Conservation (phyloP, 2,888 invertebrate genomes). For the Polyommatus iphigenia region DNA sequence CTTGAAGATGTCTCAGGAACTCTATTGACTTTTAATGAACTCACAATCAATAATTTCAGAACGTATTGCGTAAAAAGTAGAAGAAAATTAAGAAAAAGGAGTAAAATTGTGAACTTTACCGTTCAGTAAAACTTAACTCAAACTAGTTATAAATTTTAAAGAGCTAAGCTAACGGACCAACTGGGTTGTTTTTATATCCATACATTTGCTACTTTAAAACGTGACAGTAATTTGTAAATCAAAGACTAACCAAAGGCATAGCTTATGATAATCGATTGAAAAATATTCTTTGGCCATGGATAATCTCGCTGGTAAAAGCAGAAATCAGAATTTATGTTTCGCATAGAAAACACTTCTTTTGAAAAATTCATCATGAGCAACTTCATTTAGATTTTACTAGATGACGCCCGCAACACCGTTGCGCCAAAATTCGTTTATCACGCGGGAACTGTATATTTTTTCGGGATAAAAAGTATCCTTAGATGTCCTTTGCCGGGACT, state of each 20-base stretch:
- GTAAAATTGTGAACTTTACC: not conserved
- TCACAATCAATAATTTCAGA: not conserved
- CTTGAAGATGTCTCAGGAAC: slow-evolving; percentile 1
- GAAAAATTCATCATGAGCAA: not conserved
- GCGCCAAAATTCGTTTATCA: not conserved
- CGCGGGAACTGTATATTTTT: too few relatives aligned
- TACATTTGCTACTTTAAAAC: slow-evolving; percentile 20
- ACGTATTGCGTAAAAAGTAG: not conserved
- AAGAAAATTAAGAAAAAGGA: not conserved
- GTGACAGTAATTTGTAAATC: slow-evolving; percentile 28
- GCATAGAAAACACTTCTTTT: slow-evolving; percentile 15
- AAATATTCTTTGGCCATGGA: slow-evolving; percentile 22
- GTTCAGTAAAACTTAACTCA: not conserved
- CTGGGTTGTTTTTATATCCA: slow-evolving; percentile 24
- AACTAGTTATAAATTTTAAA: slow-evolving; percentile 52
- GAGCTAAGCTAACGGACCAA: slow-evolving; percentile 51
- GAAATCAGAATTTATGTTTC: slow-evolving; percentile 18
- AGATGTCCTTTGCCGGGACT: too few relatives aligned
- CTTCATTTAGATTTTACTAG: not conserved
- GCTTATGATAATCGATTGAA: slow-evolving; percentile 21
- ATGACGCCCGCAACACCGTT: not conserved
- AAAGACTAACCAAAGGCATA: slow-evolving; percentile 3
- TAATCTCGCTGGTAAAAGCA: slow-evolving; percentile 10
- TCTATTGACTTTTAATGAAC: not conserved
- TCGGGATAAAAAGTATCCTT: too few relatives aligned